Percentiles rank a stretch among this genome's conserved stretches.
phyloP scores from a whole-genome alignment of 2,888 invertebrate genomes.

The Luperina nickerlii region DNA sequence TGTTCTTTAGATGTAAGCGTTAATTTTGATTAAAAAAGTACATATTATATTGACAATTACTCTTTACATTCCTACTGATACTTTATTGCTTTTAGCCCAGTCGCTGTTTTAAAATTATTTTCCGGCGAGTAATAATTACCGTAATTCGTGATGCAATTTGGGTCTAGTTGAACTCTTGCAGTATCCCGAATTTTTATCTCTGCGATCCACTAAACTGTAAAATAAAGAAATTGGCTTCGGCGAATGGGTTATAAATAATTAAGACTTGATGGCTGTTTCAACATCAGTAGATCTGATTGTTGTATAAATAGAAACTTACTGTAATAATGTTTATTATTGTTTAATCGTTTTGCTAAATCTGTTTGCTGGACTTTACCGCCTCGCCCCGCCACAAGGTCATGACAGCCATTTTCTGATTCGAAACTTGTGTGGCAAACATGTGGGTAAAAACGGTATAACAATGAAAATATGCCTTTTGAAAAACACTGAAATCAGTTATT shows the following conservation, averaged over 20 bases:
- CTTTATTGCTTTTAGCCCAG: not conserved
- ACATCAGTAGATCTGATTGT: slow-evolving; percentile 7
- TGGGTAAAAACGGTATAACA: not conserved
- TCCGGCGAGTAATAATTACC: not conserved
- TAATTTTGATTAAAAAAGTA: slow-evolving; percentile 19
- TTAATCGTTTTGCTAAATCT: not conserved
- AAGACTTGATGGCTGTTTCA: not conserved
- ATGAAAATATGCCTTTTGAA: not conserved
- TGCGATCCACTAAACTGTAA: no score
- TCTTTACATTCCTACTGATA: slow-evolving; percentile 38
- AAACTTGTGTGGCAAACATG: not conserved
- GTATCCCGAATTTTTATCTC: not conserved
- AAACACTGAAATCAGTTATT: slow-evolving; percentile 3
- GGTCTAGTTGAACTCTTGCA: not conserved
- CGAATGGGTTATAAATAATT: not conserved
- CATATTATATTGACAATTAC: not conserved
- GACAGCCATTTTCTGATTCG: not conserved
- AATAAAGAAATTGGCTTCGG: not conserved
- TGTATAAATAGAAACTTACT: not conserved
- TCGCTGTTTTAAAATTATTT: not conserved
- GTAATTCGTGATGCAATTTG: not conserved
- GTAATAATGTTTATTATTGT: not conserved
- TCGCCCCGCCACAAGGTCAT: not conserved
- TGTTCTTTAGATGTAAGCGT: slow-evolving; percentile 34
- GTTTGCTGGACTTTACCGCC: not conserved